Evolutionary conservation across 2,113 vertebrate genomes (phyloP).

Genomic region (Daubentonia madagascariensis): DNA sequence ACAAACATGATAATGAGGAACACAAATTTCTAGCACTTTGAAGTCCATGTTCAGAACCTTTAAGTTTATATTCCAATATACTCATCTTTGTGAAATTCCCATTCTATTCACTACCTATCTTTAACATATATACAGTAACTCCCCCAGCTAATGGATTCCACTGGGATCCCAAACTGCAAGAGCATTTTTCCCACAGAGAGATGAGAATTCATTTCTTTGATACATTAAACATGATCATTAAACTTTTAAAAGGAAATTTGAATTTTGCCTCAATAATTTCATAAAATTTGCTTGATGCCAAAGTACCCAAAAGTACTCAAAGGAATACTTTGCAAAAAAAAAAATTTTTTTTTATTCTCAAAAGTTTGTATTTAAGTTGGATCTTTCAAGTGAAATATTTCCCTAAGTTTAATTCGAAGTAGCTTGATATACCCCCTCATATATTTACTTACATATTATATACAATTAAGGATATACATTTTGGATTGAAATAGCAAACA

Average conservation of each 20-base stretch:
- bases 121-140: neutral
- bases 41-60: neutral
- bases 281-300: neutral
- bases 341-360: neutral
- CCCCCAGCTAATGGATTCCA: neutral
- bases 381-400: neutral
- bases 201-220: neutral
- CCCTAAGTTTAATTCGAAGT: conserved; percentile 11
- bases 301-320: conserved; percentile 9
- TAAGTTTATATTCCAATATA: neutral
- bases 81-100: neutral
- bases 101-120: neutral
- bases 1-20: neutral
- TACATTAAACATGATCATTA: neutral
- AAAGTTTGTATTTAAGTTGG: neutral
- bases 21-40: neutral
- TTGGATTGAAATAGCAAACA: neutral
- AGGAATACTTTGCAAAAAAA: neutral
- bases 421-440: neutral
- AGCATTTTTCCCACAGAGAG: neutral
- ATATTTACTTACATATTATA: neutral
- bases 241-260: conserved; percentile 12
- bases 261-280: neutral
- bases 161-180: neutral
- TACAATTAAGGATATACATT: neutral